Evolutionary conservation across 2,113 vertebrate species (phyloP).

Genomic region (Aspiorhynchus laticeps): DNA sequence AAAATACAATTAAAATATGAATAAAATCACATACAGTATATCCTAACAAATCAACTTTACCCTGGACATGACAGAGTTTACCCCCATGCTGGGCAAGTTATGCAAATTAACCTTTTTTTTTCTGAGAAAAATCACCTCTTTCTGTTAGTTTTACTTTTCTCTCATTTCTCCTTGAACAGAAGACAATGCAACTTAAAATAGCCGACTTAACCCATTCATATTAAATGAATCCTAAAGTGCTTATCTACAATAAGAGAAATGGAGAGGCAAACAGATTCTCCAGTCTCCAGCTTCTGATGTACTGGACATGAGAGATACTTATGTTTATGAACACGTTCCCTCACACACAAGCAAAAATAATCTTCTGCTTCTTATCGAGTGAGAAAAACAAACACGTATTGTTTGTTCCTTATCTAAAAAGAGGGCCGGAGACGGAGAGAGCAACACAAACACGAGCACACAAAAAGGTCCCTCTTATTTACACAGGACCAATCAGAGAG

Average conservation of each 20-base stretch:
- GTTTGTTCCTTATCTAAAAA: slow-evolving; percentile 29
- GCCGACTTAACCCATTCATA: neutral
- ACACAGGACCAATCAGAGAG: neutral
- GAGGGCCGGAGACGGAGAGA: neutral
- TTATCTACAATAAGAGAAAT: slow-evolving; percentile 12
- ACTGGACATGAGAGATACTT: slow-evolving; percentile 1
- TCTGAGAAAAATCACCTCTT: neutral
- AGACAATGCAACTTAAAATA: neutral
- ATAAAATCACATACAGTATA: neutral
- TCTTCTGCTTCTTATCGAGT: slow-evolving; percentile 25
- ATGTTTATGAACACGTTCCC: slow-evolving; percentile 1
- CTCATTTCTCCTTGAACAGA: neutral
- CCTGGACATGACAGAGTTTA: neutral
- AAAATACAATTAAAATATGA: neutral
- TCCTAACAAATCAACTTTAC: neutral
- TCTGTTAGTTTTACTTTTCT: neutral
- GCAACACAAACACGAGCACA: slow-evolving; percentile 23
- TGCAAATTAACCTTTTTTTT: neutral
- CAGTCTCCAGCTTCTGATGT: neutral
- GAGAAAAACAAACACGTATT: slow-evolving; percentile 6
- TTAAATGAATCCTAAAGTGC: neutral
- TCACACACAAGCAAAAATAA: slow-evolving; percentile 61
- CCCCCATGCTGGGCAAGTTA: neutral
- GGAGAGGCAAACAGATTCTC: neutral
- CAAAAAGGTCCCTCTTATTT: slow-evolving; percentile 12